These are phyloP conservation scores for Fregetta grallaria DNA, from an alignment of 2,113 vertebrate species.

Conservation along the genomic window DNA sequence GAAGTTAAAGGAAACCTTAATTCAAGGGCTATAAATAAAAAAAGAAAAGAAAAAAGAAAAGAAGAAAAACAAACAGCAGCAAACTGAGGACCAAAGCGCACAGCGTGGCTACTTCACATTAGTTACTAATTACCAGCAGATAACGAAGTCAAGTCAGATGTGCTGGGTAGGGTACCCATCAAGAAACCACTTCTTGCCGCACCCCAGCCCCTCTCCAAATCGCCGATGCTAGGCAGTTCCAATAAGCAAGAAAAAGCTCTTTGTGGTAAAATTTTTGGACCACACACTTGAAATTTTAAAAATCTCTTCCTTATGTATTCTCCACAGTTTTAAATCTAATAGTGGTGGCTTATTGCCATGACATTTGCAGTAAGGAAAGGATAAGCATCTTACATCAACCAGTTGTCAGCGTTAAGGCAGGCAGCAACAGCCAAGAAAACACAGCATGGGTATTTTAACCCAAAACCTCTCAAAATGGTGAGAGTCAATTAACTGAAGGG, in stretches of 20 bases:
- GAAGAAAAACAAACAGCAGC: not conserved
- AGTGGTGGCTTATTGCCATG: not conserved
- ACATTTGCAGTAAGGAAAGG: not conserved
- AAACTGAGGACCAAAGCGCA: not conserved
- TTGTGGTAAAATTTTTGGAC: not conserved
- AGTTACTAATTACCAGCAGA: not conserved
- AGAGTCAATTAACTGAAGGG: not conserved
- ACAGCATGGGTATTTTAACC: not conserved
- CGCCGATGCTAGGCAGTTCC: too few species aligned
- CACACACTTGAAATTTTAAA: not conserved
- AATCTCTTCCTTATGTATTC: not conserved
- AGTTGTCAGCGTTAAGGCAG: not conserved
- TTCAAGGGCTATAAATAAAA: not conserved
- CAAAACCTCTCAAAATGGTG: not conserved
- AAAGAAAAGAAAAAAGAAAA: too few species aligned
- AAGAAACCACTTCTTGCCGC: not conserved
- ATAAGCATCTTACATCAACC: fast-evolving
- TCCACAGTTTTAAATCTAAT: not conserved
- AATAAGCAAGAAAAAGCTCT: not conserved
- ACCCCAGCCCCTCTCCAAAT: not conserved
- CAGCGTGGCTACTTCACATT: not conserved
- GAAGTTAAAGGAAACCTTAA: not conserved
- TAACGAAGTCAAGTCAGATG: not conserved
- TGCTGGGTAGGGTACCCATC: not conserved
- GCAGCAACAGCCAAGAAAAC: not conserved